Base-by-base conservation (phyloP, 2,797 vertebrate genomes). In the Percopsis omiscomaycus region DNA sequence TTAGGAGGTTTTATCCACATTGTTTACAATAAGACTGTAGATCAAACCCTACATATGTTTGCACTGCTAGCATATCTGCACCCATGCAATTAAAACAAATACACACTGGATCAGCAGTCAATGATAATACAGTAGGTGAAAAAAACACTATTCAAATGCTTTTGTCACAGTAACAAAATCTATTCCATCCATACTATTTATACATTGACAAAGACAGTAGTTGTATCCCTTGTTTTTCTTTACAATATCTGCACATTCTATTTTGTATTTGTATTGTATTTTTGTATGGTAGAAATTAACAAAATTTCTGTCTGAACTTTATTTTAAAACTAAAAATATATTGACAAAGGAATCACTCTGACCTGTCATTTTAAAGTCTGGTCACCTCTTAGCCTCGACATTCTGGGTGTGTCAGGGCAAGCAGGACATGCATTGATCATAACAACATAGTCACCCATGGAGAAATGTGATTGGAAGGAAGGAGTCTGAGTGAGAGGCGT, bases 391-490 rank as follows among this genome's bases (percentile, higher is more conserved):
- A 22, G 22, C 22, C 22, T 22, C 22, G 22, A 22, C 22, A 1
- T 22, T 22, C 61, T 76, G 64, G 69, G 69, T 89, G 88, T 73
- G 81, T 87, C 79, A 78, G 85, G 86, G 82, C 87, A 88, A 91
- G 89, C 89, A 91, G 90, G 86, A 88, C 90, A 93, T 93, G 92
- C 91, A 90, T 90, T 86, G 83, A 88, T 86, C 66, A 81, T 79
- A 83, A 92, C 90, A 92, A 91, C 91, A 91, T 89, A 81, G 88
- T 89, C 91, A 92, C 92, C 91, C 90, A 92, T 91, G 92, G 90
- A 92, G 91, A 89, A 70, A 92, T 91, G 90, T 89, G 85, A 88
- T 84, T 84, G 84, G 87, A 83, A 82, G 88, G 86, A 78, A 80
- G 10, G 55, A 1, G 55, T 48, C 46, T 28, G 45, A 47, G 61